Percentiles rank a stretch among this genome's conserved stretches.
phyloP scores from a whole-genome alignment of 2,888 invertebrate species.

The Platerodrilus igneus region DNA sequence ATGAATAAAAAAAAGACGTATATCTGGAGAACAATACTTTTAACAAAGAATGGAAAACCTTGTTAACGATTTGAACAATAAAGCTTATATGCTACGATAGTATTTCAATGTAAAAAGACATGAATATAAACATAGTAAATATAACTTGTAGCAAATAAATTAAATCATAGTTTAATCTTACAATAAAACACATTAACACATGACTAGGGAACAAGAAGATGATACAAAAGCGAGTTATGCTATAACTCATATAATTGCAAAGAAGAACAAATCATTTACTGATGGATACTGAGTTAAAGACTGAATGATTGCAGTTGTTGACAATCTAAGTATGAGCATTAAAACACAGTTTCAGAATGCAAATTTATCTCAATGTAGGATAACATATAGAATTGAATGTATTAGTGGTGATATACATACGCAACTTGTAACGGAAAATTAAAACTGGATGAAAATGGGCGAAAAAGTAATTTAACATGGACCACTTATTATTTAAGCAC shows the following conservation, averaged over 20 bases:
- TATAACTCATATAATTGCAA: neutral
- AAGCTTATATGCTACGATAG: no score
- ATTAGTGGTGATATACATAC: no score
- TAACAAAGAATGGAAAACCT: no score
- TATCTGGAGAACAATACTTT: no score
- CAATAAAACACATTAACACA: neutral
- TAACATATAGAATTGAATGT: neutral
- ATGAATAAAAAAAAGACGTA: no score
- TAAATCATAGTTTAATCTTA: neutral
- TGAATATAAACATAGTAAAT: no score
- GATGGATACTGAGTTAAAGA: neutral
- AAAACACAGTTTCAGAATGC: conserved; percentile 1
- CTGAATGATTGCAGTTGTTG: neutral
- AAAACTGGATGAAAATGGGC: no score
- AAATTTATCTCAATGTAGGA: neutral
- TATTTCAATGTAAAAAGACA: no score
- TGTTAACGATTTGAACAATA: no score
- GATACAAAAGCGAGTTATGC: neutral
- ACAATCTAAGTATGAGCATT: neutral
- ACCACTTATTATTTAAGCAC: no score
- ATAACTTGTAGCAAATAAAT: neutral
- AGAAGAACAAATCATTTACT: neutral
- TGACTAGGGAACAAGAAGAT: neutral
- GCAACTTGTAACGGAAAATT: no score
- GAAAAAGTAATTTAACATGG: no score